These are phyloP conservation scores for Pristis pectinata DNA, from an alignment of 2,797 vertebrate species.

Conservation along the genomic window DNA sequence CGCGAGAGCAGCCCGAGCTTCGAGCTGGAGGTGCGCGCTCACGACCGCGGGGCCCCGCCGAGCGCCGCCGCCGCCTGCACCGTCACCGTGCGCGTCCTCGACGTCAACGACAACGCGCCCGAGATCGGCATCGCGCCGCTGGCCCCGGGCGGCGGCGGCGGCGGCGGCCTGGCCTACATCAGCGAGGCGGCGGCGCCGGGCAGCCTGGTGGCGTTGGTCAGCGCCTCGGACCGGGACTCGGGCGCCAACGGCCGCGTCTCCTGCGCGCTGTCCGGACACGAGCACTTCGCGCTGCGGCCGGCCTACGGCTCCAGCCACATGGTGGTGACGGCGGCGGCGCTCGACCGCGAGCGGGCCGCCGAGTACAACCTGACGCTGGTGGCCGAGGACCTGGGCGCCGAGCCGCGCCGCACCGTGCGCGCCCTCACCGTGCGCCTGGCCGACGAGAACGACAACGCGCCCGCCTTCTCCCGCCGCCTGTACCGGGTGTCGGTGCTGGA, in stretches of 20 bases:
- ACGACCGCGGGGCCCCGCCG: conserved; percentile 73
- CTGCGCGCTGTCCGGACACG: conserved; percentile 78
- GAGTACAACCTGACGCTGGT: conserved; percentile 88
- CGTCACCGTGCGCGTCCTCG: conserved; percentile 75
- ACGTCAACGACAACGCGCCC: conserved; percentile 88
- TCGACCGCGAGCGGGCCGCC: conserved; percentile 75
- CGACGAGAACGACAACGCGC: conserved; percentile 89
- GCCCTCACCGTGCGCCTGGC: conserved; percentile 74
- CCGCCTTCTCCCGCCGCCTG: conserved; percentile 67
- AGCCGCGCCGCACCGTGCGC: conserved; percentile 70
- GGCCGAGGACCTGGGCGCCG: conserved; percentile 81
- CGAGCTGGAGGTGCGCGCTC: conserved; percentile 82
- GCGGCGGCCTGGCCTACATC: conserved; percentile 65
- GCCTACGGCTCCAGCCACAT: conserved; percentile 89
- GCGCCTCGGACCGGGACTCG: conserved; percentile 80
- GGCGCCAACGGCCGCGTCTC: conserved; percentile 78
- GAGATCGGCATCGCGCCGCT: conserved; percentile 80
- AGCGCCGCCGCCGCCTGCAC: conserved; percentile 75
- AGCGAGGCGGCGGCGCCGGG: conserved; percentile 78
- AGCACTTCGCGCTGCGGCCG: conserved; percentile 77
- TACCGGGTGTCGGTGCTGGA: conserved; percentile 77
- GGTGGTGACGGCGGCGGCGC: conserved; percentile 69
- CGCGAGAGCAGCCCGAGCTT: conserved; percentile 83
- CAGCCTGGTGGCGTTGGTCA: conserved; percentile 86
- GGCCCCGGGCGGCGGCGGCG: conserved; percentile 50